A percentile compares a stretch with the other conserved stretches of the same genome.
These are phyloP conservation scores for Tetramorium parvispinum DNA, from an alignment of 1,140 invertebrate genomes.

Conservation along the genomic window DNA sequence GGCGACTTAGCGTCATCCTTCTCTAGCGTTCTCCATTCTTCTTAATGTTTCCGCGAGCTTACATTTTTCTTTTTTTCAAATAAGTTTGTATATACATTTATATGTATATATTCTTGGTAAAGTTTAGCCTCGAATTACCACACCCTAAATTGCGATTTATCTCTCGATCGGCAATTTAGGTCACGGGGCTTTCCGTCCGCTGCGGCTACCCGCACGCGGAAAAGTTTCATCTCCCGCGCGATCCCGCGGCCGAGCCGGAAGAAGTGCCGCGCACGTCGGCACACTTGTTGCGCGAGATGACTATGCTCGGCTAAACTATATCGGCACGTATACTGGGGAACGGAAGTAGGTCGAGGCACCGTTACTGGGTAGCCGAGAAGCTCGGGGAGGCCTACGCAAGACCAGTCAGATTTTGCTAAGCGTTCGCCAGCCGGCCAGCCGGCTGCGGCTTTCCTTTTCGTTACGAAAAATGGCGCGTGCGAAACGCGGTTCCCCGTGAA, in stretches of 20 bases:
- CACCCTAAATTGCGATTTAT: background rate
- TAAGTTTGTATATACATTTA: background rate
- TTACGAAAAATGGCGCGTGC: conserved; percentile 86
- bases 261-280: background rate
- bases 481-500: conserved; percentile 78
- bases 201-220: background rate
- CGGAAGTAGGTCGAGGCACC: conserved; percentile 84
- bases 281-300: conserved; percentile 64
- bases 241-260: conserved; percentile 23
- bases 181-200: background rate
- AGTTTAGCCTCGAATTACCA: background rate
- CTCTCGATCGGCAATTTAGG: background rate
- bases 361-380: conserved; percentile 77
- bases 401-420: conserved; percentile 80
- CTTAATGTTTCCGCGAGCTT: background rate
- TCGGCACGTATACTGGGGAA: conserved; percentile 73
- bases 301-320: conserved; percentile 72
- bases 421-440: conserved; percentile 45
- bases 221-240: background rate
- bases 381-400: conserved; percentile 75
- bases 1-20: background rate
- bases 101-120: background rate
- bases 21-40: background rate
- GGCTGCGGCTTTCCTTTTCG: conserved; percentile 85
- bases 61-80: background rate